A percentile compares a stretch with the other conserved stretches of the same genome.
phyloP scores from a whole-genome alignment of 2,113 vertebrate genomes.

The Cavia porcellus region DNA sequence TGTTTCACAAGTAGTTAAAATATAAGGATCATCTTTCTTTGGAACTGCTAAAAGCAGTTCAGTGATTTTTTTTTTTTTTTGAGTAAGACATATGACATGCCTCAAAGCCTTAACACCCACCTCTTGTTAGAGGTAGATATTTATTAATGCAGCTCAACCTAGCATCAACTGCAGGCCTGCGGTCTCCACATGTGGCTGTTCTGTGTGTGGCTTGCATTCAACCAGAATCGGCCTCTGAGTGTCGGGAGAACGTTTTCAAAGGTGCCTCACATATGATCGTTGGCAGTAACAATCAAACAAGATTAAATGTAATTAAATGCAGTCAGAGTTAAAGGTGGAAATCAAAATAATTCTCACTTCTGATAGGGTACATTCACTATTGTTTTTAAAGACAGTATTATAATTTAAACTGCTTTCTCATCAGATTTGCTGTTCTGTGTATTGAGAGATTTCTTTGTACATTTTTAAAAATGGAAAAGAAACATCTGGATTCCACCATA shows the following conservation, averaged over 20 bases:
- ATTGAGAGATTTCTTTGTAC: slow-evolving; percentile 45
- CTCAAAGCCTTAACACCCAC: not conserved
- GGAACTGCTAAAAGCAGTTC: not conserved
- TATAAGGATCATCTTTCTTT: not conserved
- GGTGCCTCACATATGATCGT: not conserved
- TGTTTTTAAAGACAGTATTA: slow-evolving; percentile 63
- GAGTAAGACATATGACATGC: not conserved
- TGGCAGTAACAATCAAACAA: slow-evolving; percentile 45
- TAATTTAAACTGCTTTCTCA: slow-evolving; percentile 71
- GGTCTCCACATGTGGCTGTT: slow-evolving; percentile 4
- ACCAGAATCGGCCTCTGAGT: slow-evolving; percentile 25
- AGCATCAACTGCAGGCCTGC: not conserved
- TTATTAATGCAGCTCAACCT: slow-evolving; percentile 34
- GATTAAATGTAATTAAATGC: slow-evolving; percentile 43
- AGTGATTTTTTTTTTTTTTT: slow-evolving; percentile 41
- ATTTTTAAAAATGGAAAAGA: slow-evolving; percentile 56
- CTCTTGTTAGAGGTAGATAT: not conserved
- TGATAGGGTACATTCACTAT: slow-evolving; percentile 10
- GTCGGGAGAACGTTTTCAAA: slow-evolving; percentile 60
- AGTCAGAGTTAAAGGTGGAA: slow-evolving; percentile 59
- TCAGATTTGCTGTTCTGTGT: slow-evolving; percentile 64
- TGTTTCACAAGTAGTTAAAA: slow-evolving; percentile 13
- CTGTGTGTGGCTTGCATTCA: not conserved
- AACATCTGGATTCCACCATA: slow-evolving; percentile 61
- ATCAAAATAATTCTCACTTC: slow-evolving; percentile 50